These are phyloP conservation scores for Seira ritae DNA, from an alignment of 2,888 invertebrate genomes.

Conservation along the genomic window DNA sequence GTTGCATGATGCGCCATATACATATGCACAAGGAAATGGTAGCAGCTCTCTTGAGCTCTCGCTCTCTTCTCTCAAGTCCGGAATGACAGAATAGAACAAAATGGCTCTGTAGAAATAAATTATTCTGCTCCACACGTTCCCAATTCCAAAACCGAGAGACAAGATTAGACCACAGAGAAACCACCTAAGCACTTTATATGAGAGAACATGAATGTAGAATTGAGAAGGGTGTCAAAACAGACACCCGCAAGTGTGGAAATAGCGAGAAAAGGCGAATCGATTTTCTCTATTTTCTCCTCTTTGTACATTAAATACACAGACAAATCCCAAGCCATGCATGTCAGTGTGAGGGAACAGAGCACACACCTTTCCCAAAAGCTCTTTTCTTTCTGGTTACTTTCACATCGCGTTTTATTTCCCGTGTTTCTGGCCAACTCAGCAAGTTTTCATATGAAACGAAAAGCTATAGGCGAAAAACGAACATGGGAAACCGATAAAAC, in stretches of 20 bases:
- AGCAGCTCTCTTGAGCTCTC: too few species aligned
- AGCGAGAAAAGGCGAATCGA: constrained; percentile 71
- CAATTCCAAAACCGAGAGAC: not conserved
- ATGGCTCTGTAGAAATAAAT: not conserved
- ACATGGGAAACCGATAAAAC: not conserved
- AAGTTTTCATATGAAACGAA: not conserved
- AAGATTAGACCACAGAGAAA: constrained; percentile 41
- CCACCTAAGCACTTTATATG: not conserved
- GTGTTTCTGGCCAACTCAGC: not conserved
- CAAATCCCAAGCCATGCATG: not conserved
- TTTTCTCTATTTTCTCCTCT: constrained; percentile 66
- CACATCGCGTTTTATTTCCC: not conserved
- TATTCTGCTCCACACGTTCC: not conserved
- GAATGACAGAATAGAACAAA: not conserved
- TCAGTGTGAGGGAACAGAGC: too few species aligned
- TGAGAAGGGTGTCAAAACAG: constrained; percentile 70
- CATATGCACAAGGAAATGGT: too few species aligned
- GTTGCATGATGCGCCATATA: not conserved
- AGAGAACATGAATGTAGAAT: too few species aligned
- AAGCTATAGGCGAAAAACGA: not conserved
- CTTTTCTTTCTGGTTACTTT: not conserved
- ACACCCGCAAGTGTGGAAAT: constrained; percentile 72
- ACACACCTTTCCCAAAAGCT: constrained; percentile 32
- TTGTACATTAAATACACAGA: not conserved
- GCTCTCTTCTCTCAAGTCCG: not conserved